Conservation (phyloP, 2,113 vertebrate genomes). For the Crocuta crocuta region DNA sequence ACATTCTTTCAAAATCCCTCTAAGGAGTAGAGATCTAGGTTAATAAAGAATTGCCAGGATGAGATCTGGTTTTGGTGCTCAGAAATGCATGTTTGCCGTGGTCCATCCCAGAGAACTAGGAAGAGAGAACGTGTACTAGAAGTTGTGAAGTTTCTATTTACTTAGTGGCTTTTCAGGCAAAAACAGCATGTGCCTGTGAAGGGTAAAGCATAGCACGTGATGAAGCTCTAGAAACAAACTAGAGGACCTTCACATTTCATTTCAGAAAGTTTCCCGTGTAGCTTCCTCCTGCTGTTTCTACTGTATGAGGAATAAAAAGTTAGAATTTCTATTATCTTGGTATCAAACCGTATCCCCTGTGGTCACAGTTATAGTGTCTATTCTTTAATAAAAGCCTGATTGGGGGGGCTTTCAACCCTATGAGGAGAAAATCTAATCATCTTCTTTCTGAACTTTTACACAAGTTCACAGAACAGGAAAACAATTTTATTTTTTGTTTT, state of each 20-base stretch:
- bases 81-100: background rate
- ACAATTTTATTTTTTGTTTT: background rate
- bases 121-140: background rate
- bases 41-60: background rate
- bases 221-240: background rate
- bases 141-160: background rate
- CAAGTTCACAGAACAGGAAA: background rate
- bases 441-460: conserved; percentile 33
- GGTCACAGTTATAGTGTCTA: background rate
- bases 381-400: conserved; percentile 41
- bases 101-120: background rate
- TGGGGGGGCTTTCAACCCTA: background rate
- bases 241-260: background rate
- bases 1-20: background rate
- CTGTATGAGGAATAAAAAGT: background rate
- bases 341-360: background rate
- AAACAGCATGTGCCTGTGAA: background rate
- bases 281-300: background rate
- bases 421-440: background rate
- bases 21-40: background rate
- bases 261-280: background rate
- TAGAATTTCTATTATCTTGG: conserved; percentile 22
- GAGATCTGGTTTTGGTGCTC: background rate
- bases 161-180: background rate
- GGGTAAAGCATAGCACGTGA: background rate